Evolutionary conservation across 1,140 invertebrate genomes (phyloP), one percentile per base, ranked within the genome.

Genomic region (Drosophila obscura): DNA sequence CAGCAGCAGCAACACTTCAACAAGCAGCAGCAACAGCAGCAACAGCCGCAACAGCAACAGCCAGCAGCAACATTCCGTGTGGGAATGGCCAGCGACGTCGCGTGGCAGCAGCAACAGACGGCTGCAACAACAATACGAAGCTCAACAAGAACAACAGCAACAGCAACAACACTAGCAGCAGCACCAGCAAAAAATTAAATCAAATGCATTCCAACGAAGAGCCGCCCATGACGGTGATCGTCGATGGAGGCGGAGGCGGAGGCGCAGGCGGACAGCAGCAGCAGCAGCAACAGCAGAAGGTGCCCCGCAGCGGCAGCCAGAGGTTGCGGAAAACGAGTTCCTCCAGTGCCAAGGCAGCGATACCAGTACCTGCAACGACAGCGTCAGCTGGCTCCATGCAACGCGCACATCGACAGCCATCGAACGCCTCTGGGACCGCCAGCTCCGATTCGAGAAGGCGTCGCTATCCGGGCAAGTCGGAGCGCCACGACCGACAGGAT

Each of bases 171-270:
- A 16, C 16, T 16, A 16, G 16, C 16, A 19, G 19, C 77, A 77
- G 22, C 56, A 73, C 48, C 65, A 57, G 53, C 53, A 66, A 71
- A 35, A 62, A 57, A 66, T 24, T 73, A 77, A 68, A 68, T 48
- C 69, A 73, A 78, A 87, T 85, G 81, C 81, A 85, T 85, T 85
- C 81, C 81, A 85, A 87, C 82, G 81, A 85, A 73, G 81, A 85
- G 62, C 82, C 81, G 48, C 81, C 81, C 46, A 85, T 81, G 81
- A 81, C 81, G 61, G 81, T 85, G 68, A 85, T 85, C 57, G 78
- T 85, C 68, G 81, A 85, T 51, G 46, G 59, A 11, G 44, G 65
- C n/a, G 61, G 71, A 58, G 62, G 75, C 16, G 16, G 16, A 16
- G 19, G 19, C 19, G 19, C 19, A 55, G 24, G 55, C 44, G 61